Percentiles rank a stretch among this genome's conserved stretches.
These are phyloP conservation scores for Lagocephalus sceleratus DNA, from an alignment of 2,797 vertebrate genomes.

Conservation along the genomic window DNA sequence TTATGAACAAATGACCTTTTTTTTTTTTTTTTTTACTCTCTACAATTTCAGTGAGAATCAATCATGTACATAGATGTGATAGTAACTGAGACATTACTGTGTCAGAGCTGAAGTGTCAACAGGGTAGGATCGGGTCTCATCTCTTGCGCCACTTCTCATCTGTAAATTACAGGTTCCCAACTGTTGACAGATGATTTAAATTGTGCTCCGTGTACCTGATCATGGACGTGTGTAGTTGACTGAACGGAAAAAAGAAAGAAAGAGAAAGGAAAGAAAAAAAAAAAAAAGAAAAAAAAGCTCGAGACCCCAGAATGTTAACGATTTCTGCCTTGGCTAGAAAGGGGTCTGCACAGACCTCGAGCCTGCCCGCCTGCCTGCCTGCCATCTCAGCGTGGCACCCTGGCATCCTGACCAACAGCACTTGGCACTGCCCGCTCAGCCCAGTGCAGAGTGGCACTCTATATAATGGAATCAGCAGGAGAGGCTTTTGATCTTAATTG, in stretches of 20 bases:
- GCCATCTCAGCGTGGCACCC: constrained; percentile 64
- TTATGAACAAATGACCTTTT: constrained; percentile 37
- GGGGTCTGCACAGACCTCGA: constrained; percentile 62
- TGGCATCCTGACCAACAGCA: constrained; percentile 67
- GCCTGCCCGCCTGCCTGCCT: constrained; percentile 44
- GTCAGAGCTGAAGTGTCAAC: constrained; percentile 43
- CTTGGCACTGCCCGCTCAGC: constrained; percentile 72
- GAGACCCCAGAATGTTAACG: constrained; percentile 71
- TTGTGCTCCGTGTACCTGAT: constrained; percentile 59
- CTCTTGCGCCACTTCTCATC: constrained; percentile 50
- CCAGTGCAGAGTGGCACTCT: constrained; percentile 67
- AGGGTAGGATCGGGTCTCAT: constrained; percentile 36
- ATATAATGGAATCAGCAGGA: constrained; percentile 75
- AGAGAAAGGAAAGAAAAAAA: too few relatives aligned
- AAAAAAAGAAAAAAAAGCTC: constrained; percentile 18
- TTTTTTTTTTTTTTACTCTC: constrained; percentile 38
- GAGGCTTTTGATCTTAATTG: constrained; percentile 78
- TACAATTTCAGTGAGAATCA: constrained; percentile 44
- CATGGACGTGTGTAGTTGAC: constrained; percentile 48
- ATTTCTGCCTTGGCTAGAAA: constrained; percentile 66
- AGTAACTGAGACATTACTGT: constrained; percentile 53
- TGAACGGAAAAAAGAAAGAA: constrained; percentile 22
- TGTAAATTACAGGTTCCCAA: constrained; percentile 46
- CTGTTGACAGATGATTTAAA: constrained; percentile 58
- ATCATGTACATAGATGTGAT: constrained; percentile 63